Conservation (phyloP, 2,113 vertebrate genomes). For the Otis tarda region DNA sequence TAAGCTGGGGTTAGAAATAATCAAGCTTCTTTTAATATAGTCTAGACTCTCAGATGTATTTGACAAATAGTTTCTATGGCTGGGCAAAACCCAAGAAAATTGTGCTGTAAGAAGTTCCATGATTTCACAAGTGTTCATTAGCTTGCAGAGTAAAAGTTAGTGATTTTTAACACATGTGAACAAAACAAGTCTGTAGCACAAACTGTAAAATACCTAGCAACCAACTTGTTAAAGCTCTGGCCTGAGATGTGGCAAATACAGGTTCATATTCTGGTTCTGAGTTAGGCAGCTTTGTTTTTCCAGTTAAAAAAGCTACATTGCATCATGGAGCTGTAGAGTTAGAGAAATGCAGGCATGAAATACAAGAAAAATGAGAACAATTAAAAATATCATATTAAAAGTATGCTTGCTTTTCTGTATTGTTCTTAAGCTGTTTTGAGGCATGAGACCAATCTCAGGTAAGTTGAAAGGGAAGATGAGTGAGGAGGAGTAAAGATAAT, state of each 20-base stretch:
- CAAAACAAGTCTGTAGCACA: neutral
- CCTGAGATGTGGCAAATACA: neutral
- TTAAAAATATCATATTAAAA: neutral
- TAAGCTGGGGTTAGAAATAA: constrained; percentile 44
- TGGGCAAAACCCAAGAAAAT: constrained; percentile 11
- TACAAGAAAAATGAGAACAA: neutral
- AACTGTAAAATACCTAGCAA: neutral
- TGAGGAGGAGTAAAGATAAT: neutral
- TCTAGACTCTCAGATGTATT: constrained; percentile 43
- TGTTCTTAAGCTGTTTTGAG: neutral
- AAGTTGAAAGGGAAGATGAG: neutral
- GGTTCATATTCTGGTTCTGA: neutral
- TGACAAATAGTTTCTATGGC: constrained; percentile 8
- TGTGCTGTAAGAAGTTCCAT: neutral
- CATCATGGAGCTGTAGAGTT: neutral
- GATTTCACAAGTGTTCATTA: neutral
- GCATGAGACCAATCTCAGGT: neutral
- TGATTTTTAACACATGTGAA: neutral
- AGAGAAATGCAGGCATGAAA: neutral
- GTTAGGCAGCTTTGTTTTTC: neutral
- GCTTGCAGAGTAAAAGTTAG: neutral
- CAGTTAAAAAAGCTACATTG: neutral
- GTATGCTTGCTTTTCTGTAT: neutral
- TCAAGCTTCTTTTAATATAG: constrained; percentile 35
- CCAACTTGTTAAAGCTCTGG: neutral